Base-by-base conservation (phyloP, 92 coral and sea anemone genomes). In the Palythoa grandis region DNA sequence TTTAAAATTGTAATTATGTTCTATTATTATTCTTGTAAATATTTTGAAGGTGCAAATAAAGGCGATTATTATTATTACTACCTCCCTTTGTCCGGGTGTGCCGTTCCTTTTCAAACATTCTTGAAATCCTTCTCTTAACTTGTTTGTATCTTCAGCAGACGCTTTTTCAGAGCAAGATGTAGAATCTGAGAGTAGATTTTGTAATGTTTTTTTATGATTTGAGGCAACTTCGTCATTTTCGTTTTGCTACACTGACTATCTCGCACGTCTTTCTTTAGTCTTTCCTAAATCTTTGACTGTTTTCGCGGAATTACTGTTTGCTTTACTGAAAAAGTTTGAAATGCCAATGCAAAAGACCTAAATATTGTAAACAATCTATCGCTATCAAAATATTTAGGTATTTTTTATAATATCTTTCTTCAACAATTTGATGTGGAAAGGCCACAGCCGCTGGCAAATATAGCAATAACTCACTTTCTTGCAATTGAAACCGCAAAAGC, bases 241-340 rank as follows among this genome's bases (percentile, higher is more conserved):
- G 22, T 40, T 52, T 39, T 24, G 52, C 22, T 82, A 88, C 70
- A 60, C 76, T 5, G 25, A 5, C 91, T 88, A 88, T 24, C 91
- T 63, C 37, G 75, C 52, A 9, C 54, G 60, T 39, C 91, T 84
- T 57, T 57, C 19, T 63, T 82, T 88, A 24, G 61, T 74, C 29
- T 88, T 88, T 65, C 91, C 91, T 25, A 88, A 20, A 54, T 66
- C 85, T 82, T 57, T 57, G 19, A 57, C 65, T 17, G 20, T 57
- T 20, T 57, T 57, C 23, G 17, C 38, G 15, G 52, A 16, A 48
- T 16, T 40, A 53, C 48, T 74, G 56, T 74, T 74, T 47, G 78
- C 78, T 74, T 35, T 40, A 25, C 78, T 2, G 57, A 39, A 74
- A 74, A 47, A 74, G 38, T 74, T 74, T 24, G 78, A 74, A 74